Evolutionary conservation across 1,140 invertebrate species (phyloP).

Genomic region (Trichogramma pretiosum): DNA sequence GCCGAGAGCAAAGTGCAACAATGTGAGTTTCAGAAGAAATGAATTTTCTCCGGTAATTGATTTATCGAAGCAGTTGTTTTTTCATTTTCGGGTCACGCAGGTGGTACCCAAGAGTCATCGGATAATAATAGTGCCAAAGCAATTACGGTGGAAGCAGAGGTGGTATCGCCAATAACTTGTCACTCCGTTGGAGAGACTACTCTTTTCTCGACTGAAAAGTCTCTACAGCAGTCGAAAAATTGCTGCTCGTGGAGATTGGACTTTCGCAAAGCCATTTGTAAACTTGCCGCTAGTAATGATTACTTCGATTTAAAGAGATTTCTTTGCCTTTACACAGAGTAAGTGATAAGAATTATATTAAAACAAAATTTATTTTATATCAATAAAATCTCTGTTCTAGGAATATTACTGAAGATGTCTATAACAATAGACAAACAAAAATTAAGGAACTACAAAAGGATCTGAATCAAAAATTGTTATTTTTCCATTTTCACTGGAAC

Average conservation of each 20-base stretch:
- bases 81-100: too few species aligned
- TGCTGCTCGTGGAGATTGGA: slow-evolving; percentile 28
- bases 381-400: slow-evolving; percentile 24
- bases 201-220: too few species aligned
- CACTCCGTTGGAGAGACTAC: too few species aligned
- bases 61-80: too few species aligned
- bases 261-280: slow-evolving; percentile 24
- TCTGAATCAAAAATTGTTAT: slow-evolving; percentile 29
- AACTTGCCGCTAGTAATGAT: slow-evolving; percentile 24
- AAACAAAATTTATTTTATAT: not conserved
- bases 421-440: too few species aligned
- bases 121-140: too few species aligned
- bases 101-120: too few species aligned
- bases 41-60: too few species aligned
- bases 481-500: slow-evolving; percentile 35
- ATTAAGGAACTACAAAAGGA: slow-evolving; percentile 31
- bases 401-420: slow-evolving; percentile 25
- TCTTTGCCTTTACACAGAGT: slow-evolving; percentile 28
- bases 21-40: too few species aligned
- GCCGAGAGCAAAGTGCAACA: slow-evolving; percentile 4
- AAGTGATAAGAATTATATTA: slow-evolving; percentile 13
- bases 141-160: too few species aligned
- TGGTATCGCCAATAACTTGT: too few species aligned
- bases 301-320: slow-evolving; percentile 24
- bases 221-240: slow-evolving; percentile 16